These are phyloP conservation scores for Oryzias sinensis DNA, from an alignment of 2,797 vertebrate species.

Conservation along the genomic window DNA sequence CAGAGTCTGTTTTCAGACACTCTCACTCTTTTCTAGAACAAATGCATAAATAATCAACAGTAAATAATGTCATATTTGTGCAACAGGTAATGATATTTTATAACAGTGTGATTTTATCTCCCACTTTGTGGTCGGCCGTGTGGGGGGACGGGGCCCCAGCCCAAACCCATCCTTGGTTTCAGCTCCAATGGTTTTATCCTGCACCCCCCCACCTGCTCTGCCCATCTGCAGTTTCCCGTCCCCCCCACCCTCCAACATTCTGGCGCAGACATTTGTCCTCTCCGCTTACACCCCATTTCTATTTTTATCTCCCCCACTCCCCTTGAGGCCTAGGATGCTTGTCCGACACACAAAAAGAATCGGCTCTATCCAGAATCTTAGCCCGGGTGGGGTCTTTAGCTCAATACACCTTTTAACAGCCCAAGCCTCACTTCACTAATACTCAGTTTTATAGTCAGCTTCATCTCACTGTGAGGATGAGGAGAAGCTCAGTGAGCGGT, in stretches of 20 bases:
- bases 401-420: slow-evolving; percentile 15
- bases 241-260: slow-evolving; percentile 65
- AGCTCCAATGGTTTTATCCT: slow-evolving; percentile 22
- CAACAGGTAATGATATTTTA: slow-evolving; percentile 9
- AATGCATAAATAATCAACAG: slow-evolving; percentile 4
- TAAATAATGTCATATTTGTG: slow-evolving; percentile 9
- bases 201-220: slow-evolving; percentile 50
- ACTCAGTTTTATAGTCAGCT: slow-evolving; percentile 23
- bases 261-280: slow-evolving; percentile 68
- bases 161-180: slow-evolving; percentile 53
- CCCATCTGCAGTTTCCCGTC: slow-evolving; percentile 67
- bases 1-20: too few species aligned
- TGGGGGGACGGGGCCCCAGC: slow-evolving; percentile 34
- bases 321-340: slow-evolving; percentile 49
- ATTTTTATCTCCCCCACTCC: slow-evolving; percentile 69
- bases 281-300: slow-evolving; percentile 75
- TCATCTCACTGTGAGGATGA: slow-evolving; percentile 13
- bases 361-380: neutral
- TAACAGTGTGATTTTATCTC: neutral
- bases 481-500: slow-evolving; percentile 32
- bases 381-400: slow-evolving; percentile 10
- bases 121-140: slow-evolving; percentile 12
- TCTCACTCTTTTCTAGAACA: neutral
- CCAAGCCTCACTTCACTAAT: slow-evolving; percentile 14
- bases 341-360: slow-evolving; percentile 42